phyloP scores from a whole-genome alignment of 2,888 invertebrate genomes.

The Aproaerema taeniolella region DNA sequence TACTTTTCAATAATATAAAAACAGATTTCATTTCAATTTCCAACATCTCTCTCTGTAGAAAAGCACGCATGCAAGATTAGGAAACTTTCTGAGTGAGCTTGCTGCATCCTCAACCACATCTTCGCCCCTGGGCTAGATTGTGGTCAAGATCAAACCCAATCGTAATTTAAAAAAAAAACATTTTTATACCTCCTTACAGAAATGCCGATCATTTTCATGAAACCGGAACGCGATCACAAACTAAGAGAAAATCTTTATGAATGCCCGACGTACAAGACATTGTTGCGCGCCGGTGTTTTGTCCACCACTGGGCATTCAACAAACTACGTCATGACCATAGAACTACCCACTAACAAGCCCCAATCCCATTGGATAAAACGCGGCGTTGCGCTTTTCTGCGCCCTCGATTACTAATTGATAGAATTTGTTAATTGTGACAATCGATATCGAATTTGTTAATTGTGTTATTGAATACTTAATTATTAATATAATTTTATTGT shows the following conservation, averaged over 20 bases:
- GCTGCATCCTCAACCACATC: too few species aligned
- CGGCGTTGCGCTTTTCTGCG: constrained; percentile 87
- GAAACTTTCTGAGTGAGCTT: too few species aligned
- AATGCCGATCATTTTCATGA: constrained; percentile 83
- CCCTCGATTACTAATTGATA: constrained; percentile 76
- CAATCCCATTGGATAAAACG: constrained; percentile 86
- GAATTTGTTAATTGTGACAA: neutral
- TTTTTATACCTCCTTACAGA: constrained; percentile 52
- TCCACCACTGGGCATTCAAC: constrained; percentile 91
- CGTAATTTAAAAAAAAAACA: neutral
- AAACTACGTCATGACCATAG: constrained; percentile 88
- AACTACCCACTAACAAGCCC: constrained; percentile 79
- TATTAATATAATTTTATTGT: too few species aligned
- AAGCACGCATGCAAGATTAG: too few species aligned
- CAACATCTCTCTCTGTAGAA: too few species aligned
- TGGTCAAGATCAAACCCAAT: too few species aligned
- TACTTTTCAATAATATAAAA: too few species aligned
- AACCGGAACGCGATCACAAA: constrained; percentile 80
- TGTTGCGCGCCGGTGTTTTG: constrained; percentile 83
- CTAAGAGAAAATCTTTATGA: constrained; percentile 74
- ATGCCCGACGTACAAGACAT: constrained; percentile 88
- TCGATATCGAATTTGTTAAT: too few species aligned
- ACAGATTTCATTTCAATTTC: too few species aligned
- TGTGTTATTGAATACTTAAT: too few species aligned
- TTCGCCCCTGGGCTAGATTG: too few species aligned